phyloP scores from a whole-genome alignment of 2,797 vertebrate genomes.

The Botia kubotai region DNA sequence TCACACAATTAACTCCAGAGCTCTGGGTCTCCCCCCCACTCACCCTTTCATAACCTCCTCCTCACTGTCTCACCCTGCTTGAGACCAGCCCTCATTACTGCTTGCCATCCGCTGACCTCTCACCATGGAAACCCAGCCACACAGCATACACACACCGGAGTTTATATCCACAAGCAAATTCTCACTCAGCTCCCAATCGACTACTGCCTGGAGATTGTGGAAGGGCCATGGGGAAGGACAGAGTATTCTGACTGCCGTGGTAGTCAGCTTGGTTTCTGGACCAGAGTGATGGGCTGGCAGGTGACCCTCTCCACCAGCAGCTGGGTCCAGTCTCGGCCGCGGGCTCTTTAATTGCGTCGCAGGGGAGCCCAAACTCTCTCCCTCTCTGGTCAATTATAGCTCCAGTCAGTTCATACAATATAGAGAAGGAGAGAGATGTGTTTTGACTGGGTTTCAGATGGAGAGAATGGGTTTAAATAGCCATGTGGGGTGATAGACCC shows the following conservation, averaged over 20 bases:
- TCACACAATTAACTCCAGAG: constrained; percentile 70
- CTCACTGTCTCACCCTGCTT: constrained; percentile 47
- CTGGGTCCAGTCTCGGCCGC: constrained; percentile 47
- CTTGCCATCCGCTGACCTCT: constrained; percentile 39
- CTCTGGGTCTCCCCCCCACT: constrained; percentile 48
- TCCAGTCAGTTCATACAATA: constrained; percentile 51
- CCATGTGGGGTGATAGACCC: constrained; percentile 28
- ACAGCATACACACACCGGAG: background rate
- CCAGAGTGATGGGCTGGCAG: constrained; percentile 71
- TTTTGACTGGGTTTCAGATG: constrained; percentile 32
- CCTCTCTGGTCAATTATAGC: constrained; percentile 68
- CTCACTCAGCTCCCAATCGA: constrained; percentile 3
- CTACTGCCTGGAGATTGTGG: background rate
- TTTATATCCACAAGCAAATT: constrained; percentile 22
- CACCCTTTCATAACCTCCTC: constrained; percentile 31
- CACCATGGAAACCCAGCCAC: constrained; percentile 33
- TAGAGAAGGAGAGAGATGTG: background rate
- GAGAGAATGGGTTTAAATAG: constrained; percentile 33
- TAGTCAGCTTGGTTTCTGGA: constrained; percentile 34
- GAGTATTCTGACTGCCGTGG: constrained; percentile 21
- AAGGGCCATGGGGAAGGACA: constrained; percentile 7
- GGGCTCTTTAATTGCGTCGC: constrained; percentile 72
- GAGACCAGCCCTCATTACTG: constrained; percentile 60
- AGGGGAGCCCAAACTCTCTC: constrained; percentile 56
- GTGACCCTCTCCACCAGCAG: constrained; percentile 62